Percentiles rank a stretch among this genome's conserved stretches.
These are phyloP conservation scores for Elephas maximus DNA, from an alignment of 2,113 vertebrate species.

Conservation along the genomic window DNA sequence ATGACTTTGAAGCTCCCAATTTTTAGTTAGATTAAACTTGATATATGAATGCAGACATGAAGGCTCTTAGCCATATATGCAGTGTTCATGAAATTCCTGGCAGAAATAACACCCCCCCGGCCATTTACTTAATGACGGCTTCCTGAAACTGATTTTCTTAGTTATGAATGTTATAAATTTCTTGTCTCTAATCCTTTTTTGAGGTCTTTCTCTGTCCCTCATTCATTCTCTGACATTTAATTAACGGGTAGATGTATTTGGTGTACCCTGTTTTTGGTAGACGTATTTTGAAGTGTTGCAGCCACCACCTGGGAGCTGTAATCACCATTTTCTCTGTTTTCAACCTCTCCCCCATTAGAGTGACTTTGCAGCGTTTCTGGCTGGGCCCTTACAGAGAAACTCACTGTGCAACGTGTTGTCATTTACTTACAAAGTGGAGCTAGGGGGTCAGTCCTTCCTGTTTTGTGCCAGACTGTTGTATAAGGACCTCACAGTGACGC, in stretches of 20 bases:
- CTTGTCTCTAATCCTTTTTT: background rate
- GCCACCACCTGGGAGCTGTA: background rate
- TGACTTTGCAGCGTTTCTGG: slow-evolving; percentile 68
- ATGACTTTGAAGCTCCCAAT: background rate
- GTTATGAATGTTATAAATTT: background rate
- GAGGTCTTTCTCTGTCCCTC: background rate
- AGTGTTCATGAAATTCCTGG: background rate
- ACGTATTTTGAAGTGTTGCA: background rate
- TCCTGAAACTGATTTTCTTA: background rate
- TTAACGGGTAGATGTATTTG: background rate
- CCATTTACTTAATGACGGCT: background rate
- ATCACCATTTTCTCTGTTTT: background rate
- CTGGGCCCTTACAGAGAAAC: slow-evolving; percentile 84
- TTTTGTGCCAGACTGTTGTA: slow-evolving; percentile 83
- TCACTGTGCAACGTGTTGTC: slow-evolving; percentile 84
- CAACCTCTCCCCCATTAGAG: slow-evolving; percentile 69
- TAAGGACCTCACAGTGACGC: slow-evolving; percentile 67
- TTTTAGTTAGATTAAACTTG: background rate
- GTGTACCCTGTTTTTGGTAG: background rate
- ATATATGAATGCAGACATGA: background rate
- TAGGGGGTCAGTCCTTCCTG: background rate
- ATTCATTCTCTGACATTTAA: slow-evolving; percentile 13
- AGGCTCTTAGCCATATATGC: background rate
- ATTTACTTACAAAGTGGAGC: slow-evolving; percentile 81
- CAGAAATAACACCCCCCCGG: background rate